phyloP scores from a whole-genome alignment of 2,888 invertebrate species.

The Girardia tigrina region DNA sequence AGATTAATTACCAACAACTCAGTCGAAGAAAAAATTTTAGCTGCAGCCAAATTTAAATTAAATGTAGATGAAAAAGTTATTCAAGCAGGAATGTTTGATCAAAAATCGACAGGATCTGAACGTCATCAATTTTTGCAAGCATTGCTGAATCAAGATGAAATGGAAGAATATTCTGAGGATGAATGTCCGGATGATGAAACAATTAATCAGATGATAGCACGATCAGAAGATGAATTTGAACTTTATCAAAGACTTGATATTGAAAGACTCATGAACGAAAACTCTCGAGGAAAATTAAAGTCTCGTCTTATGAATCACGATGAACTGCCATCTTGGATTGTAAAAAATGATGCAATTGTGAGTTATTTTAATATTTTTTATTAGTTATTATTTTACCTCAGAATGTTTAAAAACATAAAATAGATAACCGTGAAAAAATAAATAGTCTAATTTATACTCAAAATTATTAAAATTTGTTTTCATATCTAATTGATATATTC shows the following conservation, averaged over 20 bases:
- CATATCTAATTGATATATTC: too few relatives aligned
- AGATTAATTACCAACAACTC: slow-evolving; percentile 95
- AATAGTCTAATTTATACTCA: too few relatives aligned
- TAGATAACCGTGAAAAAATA: too few relatives aligned
- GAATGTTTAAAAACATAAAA: too few relatives aligned
- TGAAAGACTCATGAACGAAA: slow-evolving; percentile 60
- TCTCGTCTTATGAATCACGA: slow-evolving; percentile 72
- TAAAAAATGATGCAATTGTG: slow-evolving; percentile 54
- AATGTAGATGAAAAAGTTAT: slow-evolving; percentile 99
- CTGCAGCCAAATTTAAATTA: slow-evolving; percentile 82
- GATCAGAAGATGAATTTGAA: slow-evolving; percentile 78
- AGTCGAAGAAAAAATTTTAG: slow-evolving; percentile 90
- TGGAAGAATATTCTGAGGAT: slow-evolving; percentile 73
- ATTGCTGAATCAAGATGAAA: slow-evolving; percentile 67
- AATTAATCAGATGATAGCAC: slow-evolving; percentile 94
- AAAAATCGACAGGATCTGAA: slow-evolving; percentile 90
- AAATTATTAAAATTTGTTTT: too few relatives aligned
- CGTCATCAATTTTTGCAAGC: slow-evolving; percentile 85
- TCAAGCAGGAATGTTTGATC: slow-evolving; percentile 99
- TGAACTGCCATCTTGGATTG: slow-evolving; percentile 83
- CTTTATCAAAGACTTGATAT: slow-evolving; percentile 55
- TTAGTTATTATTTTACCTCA: background rate
- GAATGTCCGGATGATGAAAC: slow-evolving; percentile 96
- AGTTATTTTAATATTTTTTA: background rate
- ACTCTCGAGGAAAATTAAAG: slow-evolving; percentile 59